A percentile compares a stretch with the other conserved stretches of the same genome.
phyloP scores from a whole-genome alignment of 2,888 invertebrate genomes.

The Poecilus cupreus region DNA sequence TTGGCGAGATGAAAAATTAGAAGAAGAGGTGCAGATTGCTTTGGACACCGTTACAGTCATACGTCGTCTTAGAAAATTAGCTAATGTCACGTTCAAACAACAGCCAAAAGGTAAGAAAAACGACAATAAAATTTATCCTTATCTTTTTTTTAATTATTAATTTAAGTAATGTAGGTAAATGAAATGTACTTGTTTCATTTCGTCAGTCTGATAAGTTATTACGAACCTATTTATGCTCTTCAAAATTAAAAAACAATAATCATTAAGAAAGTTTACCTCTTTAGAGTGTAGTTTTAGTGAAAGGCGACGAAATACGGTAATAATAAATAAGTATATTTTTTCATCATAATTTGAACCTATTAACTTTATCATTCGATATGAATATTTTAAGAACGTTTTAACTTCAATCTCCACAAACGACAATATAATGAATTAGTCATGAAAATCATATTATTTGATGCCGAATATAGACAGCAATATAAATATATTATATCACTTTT shows the following conservation, averaged over 20 bases:
- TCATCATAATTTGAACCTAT: not conserved
- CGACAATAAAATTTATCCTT: too few relatives aligned
- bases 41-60: constrained; percentile 68
- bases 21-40: constrained; percentile 67
- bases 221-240: too few relatives aligned
- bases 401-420: not conserved
- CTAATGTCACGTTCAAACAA: constrained; percentile 69
- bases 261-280: too few relatives aligned
- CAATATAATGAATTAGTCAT: not conserved
- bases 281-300: too few relatives aligned
- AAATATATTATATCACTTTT: not conserved
- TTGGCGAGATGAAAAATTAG: constrained; percentile 66
- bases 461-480: not conserved
- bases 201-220: too few relatives aligned
- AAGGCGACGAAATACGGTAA: too few relatives aligned
- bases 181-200: too few relatives aligned
- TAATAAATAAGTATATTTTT: not conserved
- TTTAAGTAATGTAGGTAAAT: too few relatives aligned
- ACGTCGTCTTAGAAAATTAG: constrained; percentile 70
- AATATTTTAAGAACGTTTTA: too few relatives aligned
- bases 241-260: too few relatives aligned
- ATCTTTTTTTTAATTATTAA: too few relatives aligned
- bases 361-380: too few relatives aligned
- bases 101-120: constrained; percentile 67
- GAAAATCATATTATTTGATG: not conserved